phyloP scores from a whole-genome alignment of 2,888 invertebrate species.

The Agrochola macilenta region DNA sequence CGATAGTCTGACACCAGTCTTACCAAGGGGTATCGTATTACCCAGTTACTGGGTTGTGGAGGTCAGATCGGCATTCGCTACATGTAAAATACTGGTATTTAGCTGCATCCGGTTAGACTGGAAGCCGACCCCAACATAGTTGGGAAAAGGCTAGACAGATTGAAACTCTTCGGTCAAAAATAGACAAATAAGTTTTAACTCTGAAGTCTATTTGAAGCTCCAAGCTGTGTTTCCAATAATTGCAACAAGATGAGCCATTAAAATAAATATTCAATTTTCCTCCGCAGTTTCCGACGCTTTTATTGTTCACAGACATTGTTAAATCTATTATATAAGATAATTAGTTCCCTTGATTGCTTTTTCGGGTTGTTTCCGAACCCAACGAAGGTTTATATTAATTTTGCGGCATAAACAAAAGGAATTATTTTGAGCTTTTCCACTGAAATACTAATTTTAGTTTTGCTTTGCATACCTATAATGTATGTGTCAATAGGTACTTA shows the following conservation, averaged over 20 bases:
- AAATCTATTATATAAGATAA: neutral
- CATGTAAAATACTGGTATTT: no score
- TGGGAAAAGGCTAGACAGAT: no score
- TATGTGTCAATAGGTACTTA: no score
- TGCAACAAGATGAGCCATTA: neutral
- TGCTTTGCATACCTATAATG: neutral
- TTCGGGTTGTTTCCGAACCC: neutral
- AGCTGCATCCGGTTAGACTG: no score
- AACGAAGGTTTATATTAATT: neutral
- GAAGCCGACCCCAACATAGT: no score
- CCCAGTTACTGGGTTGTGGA: no score
- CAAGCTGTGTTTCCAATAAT: neutral
- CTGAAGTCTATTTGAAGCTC: neutral
- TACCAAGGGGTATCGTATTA: no score
- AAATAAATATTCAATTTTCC: neutral
- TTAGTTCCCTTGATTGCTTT: slow-evolving; percentile 27
- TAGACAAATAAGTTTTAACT: neutral
- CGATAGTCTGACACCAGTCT: no score
- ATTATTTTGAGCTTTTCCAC: neutral
- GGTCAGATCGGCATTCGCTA: no score
- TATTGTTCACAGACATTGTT: slow-evolving; percentile 1
- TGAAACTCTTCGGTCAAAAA: neutral
- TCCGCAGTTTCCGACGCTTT: neutral
- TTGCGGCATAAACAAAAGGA: neutral
- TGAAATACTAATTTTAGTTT: neutral